Evolutionary conservation across 2,888 invertebrate species (phyloP).

Genomic region (Uropetala carovei): DNA sequence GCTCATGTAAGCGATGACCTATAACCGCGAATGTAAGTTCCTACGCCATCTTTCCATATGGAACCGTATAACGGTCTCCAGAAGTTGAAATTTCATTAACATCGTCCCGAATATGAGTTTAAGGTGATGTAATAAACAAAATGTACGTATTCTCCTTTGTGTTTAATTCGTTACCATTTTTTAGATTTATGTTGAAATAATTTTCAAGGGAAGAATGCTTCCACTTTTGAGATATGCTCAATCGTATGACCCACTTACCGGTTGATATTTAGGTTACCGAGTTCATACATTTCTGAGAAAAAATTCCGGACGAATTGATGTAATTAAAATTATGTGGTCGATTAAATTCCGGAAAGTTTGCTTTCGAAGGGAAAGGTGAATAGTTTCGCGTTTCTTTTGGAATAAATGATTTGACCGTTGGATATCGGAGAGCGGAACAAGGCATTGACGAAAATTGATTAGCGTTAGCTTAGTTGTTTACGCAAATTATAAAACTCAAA

Average conservation of each 20-base stretch:
- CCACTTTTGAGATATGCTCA: not conserved
- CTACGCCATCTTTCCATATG: not conserved
- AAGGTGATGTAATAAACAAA: no score
- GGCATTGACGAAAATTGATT: no score
- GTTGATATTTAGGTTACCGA: not conserved
- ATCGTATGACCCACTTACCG: constrained; percentile 30
- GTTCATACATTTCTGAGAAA: not conserved
- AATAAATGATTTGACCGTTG: not conserved
- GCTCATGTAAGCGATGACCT: not conserved
- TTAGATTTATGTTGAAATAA: not conserved
- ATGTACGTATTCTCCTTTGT: not conserved
- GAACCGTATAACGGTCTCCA: not conserved
- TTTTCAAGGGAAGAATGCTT: not conserved
- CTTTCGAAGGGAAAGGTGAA: not conserved
- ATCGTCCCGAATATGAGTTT: no score
- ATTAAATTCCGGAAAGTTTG: not conserved
- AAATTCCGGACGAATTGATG: not conserved
- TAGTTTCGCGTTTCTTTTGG: not conserved
- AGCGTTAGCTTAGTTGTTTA: not conserved
- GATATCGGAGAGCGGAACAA: not conserved
- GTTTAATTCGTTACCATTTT: not conserved
- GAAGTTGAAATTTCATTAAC: not conserved
- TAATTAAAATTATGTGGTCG: not conserved
- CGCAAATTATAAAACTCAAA: not conserved
- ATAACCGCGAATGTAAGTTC: not conserved